Percentiles rank a stretch among this genome's conserved stretches.
Conservation (phyloP, 35 echinoderm and acorn worm genomes). For the Heliocidaris erythrogramma region DNA sequence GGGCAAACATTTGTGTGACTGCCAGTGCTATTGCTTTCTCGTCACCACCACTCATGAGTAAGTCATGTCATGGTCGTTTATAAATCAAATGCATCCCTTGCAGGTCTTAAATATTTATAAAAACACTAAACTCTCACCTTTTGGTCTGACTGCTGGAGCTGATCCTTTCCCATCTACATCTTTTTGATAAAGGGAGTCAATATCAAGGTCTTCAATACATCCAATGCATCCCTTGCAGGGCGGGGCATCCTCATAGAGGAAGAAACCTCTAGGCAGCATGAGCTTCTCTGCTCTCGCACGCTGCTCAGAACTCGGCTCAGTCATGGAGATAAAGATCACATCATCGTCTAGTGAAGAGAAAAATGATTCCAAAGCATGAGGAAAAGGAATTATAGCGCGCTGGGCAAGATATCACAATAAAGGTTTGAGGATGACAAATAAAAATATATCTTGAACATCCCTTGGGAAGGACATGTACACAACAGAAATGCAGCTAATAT, state of each 20-base stretch:
- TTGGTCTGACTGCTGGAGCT: background rate
- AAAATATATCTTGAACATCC: too few species aligned
- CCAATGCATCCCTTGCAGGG: slow-evolving; percentile 83
- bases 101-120: too few species aligned
- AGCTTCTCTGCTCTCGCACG: slow-evolving; percentile 66
- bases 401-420: too few species aligned
- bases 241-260: slow-evolving; percentile 70
- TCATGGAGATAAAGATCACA: slow-evolving; percentile 69
- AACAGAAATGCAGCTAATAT: too few species aligned
- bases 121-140: background rate
- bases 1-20: too few species aligned
- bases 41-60: too few species aligned
- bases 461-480: too few species aligned
- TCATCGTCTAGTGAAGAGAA: slow-evolving; percentile 54
- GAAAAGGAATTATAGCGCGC: too few species aligned
- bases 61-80: too few species aligned
- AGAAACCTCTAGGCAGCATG: slow-evolving; percentile 72
- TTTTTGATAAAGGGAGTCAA: background rate
- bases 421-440: too few species aligned
- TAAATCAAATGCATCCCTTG: too few species aligned
- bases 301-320: slow-evolving; percentile 63
- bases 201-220: slow-evolving; percentile 64
- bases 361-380: background rate
- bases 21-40: too few species aligned
- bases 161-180: background rate